Conservation (phyloP, 2,113 vertebrate species). For the Brachyistius frenatus region DNA sequence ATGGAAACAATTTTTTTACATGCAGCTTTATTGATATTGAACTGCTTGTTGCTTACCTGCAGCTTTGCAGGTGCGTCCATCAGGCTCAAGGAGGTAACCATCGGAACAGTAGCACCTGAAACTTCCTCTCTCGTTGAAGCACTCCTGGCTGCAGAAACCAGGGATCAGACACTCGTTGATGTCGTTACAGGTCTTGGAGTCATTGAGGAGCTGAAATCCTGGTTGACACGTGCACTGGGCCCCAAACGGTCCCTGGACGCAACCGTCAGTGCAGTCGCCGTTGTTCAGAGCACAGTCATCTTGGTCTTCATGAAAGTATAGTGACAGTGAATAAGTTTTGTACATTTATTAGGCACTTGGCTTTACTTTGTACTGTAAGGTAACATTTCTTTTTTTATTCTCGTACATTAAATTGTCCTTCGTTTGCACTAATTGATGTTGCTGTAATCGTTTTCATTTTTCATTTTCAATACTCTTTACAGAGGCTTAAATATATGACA, state of each 20-base stretch:
- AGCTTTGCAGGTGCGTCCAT: slow-evolving; percentile 81
- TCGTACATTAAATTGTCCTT: too few relatives aligned
- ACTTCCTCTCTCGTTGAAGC: slow-evolving; percentile 79
- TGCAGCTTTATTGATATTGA: not conserved
- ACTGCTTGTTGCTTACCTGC: slow-evolving; percentile 33
- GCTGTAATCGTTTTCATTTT: too few relatives aligned
- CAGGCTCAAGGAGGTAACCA: slow-evolving; percentile 77
- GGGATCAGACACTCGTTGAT: slow-evolving; percentile 81
- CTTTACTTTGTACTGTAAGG: too few relatives aligned
- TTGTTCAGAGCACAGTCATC: slow-evolving; percentile 79
- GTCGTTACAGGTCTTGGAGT: slow-evolving; percentile 82
- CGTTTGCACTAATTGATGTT: too few relatives aligned
- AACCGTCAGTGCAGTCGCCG: slow-evolving; percentile 76
- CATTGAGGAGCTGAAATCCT: slow-evolving; percentile 79
- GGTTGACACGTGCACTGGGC: slow-evolving; percentile 77
- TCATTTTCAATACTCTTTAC: not conserved
- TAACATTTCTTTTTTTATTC: too few relatives aligned
- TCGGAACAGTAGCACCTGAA: slow-evolving; percentile 81
- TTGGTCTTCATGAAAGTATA: slow-evolving; percentile 61
- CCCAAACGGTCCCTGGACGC: slow-evolving; percentile 80
- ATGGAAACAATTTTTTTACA: too few relatives aligned
- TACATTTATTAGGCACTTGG: too few relatives aligned
- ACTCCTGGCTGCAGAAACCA: slow-evolving; percentile 82
- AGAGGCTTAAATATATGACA: not conserved
- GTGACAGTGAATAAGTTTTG: not conserved